Evolutionary conservation across 2,113 vertebrate species (phyloP), one percentile per base, ranked within the genome.

Genomic region (Apteryx owenii): DNA sequence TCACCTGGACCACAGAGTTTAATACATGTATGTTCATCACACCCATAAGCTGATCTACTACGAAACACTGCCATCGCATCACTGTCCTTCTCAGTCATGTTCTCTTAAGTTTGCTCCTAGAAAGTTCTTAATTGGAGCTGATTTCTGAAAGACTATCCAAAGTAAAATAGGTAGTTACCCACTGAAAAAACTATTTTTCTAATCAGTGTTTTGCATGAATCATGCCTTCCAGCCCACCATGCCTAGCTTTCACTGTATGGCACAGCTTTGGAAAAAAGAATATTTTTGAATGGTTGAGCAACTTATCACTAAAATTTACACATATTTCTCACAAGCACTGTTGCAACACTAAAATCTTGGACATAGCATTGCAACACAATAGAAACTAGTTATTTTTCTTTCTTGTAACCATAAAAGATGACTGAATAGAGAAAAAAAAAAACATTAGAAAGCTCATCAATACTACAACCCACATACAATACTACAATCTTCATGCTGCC

Each of bases 21-120:
- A 36, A 26, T 16, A 29, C 10, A 19, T 0, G 0, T 16, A n/a
- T 0, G 0, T 54, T 77, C 38, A 56, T 42, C 40, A 46, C 2
- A 0, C 31, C 84, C 46, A 40, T 46, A 16, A 44, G 54, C 22
- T 62, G 58, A 54, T 64, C 54, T 44, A 22, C 58, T 56, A 21
- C 25, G 11, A 36, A 85, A 42, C 56, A 51, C 50, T 70, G 50
- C 53, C 26, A 54, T 50, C 46, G 42, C 11, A 82, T 25, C 33
- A 23, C 25, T 50, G 18, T 9, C 42, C 44, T 36, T 53, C 77
- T 58, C 48, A 79, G 20, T 58, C 23, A 61, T 3, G 4, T 16
- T 82, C 46, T 62, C 36, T 0, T 22, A 68, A 56, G 22, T 51
- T 68, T 77, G 58, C 13, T 62, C 58, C 64, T 50, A 25, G n/a